Evolutionary conservation across 2,888 invertebrate genomes (phyloP).

Genomic region (Octodonta nipae): DNA sequence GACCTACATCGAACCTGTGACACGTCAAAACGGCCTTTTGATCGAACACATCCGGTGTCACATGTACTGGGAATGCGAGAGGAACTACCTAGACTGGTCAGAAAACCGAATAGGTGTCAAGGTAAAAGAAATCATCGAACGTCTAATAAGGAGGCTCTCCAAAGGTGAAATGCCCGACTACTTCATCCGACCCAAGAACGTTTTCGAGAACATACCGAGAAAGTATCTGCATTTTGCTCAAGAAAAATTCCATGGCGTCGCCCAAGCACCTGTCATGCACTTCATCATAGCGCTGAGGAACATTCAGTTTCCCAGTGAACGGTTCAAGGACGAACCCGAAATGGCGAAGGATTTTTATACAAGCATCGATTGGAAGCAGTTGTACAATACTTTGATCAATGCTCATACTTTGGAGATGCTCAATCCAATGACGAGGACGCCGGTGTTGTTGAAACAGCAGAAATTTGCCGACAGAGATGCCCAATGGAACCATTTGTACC

Average conservation of each 20-base stretch:
- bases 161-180: constrained; percentile 54
- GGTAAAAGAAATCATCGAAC: constrained; percentile 47
- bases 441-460: constrained; percentile 7
- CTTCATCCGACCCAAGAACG: constrained; percentile 56
- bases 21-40: constrained; percentile 50
- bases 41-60: constrained; percentile 60
- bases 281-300: constrained; percentile 55
- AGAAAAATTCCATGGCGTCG: constrained; percentile 50
- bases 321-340: too few relatives aligned
- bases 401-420: not conserved
- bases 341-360: constrained; percentile 23
- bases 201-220: constrained; percentile 58
- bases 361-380: constrained; percentile 18
- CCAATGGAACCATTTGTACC: constrained; percentile 14
- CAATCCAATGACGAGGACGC: not conserved
- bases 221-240: constrained; percentile 50
- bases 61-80: constrained; percentile 68
- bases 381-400: constrained; percentile 19
- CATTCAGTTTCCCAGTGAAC: constrained; percentile 7
- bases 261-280: constrained; percentile 59
- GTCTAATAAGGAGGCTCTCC: constrained; percentile 49
- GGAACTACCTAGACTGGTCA: constrained; percentile 57
- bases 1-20: constrained; percentile 54
- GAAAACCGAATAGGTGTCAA: constrained; percentile 61
- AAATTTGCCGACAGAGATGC: constrained; percentile 14